Evolutionary conservation across 1,140 invertebrate species (phyloP).

Genomic region (Psix sp.): DNA sequence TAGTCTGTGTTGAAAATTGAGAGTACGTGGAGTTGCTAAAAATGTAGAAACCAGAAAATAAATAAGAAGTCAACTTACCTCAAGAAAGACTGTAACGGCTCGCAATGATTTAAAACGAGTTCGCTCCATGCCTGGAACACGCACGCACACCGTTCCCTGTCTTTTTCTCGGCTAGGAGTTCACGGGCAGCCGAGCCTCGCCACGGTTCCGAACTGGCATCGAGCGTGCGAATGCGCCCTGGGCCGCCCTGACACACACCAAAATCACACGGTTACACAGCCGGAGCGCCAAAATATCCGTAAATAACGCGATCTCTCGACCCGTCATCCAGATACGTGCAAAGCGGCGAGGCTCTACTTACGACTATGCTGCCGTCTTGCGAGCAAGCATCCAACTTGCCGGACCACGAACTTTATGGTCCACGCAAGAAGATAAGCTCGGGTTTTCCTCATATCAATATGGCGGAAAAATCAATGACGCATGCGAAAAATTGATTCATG

Average conservation of each 20-base stretch:
- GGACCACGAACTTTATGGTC: too few relatives aligned
- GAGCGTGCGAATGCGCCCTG: slow-evolving; percentile 11
- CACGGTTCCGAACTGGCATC: slow-evolving; percentile 23
- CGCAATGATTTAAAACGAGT: slow-evolving; percentile 70
- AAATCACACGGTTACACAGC: slow-evolving; percentile 61
- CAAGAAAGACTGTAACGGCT: slow-evolving; percentile 62
- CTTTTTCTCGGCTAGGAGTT: slow-evolving; percentile 28
- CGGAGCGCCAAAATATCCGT: slow-evolving; percentile 61
- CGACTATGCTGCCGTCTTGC: slow-evolving; percentile 35
- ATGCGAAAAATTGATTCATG: too few relatives aligned
- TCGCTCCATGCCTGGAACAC: slow-evolving; percentile 65
- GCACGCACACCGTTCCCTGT: slow-evolving; percentile 54
- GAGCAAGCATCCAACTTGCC: not conserved
- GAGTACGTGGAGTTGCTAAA: slow-evolving; percentile 20
- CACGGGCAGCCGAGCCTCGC: slow-evolving; percentile 26
- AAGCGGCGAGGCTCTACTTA: slow-evolving; percentile 51
- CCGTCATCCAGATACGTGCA: slow-evolving; percentile 61
- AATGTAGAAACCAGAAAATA: slow-evolving; percentile 8
- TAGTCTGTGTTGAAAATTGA: slow-evolving; percentile 9
- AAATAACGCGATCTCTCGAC: slow-evolving; percentile 55
- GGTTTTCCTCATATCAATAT: too few relatives aligned
- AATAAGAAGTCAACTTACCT: slow-evolving; percentile 52
- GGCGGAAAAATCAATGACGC: too few relatives aligned
- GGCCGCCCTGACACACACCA: slow-evolving; percentile 50
- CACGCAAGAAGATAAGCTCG: too few relatives aligned